Percentiles rank a stretch among this genome's conserved stretches.
These are phyloP conservation scores for Hypercompe scribonia DNA, from an alignment of 2,888 invertebrate genomes.

Conservation along the genomic window DNA sequence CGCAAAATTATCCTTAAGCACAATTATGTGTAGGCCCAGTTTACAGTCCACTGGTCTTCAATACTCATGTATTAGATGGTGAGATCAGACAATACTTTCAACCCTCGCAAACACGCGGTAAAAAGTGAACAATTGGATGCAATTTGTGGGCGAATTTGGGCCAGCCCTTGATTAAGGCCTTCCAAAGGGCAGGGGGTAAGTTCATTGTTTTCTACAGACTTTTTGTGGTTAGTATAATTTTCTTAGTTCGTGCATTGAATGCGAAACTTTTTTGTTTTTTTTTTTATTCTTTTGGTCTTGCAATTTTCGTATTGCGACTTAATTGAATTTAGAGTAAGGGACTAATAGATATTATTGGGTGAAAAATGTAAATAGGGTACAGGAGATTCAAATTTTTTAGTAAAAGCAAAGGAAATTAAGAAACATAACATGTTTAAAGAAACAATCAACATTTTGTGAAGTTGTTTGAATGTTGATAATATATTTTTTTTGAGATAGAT, in stretches of 20 bases:
- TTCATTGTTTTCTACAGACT: slow-evolving; percentile 79
- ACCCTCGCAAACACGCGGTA: slow-evolving; percentile 74
- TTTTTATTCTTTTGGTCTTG: slow-evolving; percentile 45
- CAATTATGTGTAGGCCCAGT: slow-evolving; percentile 65
- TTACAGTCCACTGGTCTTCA: slow-evolving; percentile 77
- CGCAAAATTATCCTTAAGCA: slow-evolving; percentile 62
- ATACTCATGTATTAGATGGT: slow-evolving; percentile 73
- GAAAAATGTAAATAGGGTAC: background rate
- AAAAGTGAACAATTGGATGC: slow-evolving; percentile 86
- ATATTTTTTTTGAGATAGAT: background rate
- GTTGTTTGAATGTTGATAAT: background rate
- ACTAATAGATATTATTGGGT: background rate
- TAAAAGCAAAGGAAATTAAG: background rate
- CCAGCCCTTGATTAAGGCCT: slow-evolving; percentile 79
- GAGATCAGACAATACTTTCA: slow-evolving; percentile 71
- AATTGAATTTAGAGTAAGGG: background rate
- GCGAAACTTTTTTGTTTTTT: slow-evolving; percentile 61
- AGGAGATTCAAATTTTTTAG: background rate
- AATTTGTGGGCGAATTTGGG: slow-evolving; percentile 85
- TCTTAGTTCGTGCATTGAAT: slow-evolving; percentile 70
- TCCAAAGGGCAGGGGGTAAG: slow-evolving; percentile 64
- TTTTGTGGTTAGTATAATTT: slow-evolving; percentile 75
- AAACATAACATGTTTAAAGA: background rate
- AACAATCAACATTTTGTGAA: background rate
- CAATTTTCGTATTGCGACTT: slow-evolving; percentile 23